Conservation (phyloP, 2,888 invertebrate genomes). For the Hetaerina titia region DNA sequence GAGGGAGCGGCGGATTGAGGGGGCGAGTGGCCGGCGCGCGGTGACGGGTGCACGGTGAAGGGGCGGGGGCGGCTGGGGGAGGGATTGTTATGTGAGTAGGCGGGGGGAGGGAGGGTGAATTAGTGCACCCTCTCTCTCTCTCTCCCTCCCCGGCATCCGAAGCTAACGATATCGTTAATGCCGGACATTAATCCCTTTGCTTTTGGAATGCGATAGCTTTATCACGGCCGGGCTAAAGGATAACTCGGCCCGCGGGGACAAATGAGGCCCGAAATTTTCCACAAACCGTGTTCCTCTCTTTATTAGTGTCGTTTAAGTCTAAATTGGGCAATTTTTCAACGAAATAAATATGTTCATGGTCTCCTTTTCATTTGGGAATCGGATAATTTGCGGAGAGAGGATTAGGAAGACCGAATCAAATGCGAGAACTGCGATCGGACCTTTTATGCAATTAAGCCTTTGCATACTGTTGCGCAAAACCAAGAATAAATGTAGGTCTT, state of each 20-base stretch:
- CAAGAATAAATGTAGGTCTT: neutral
- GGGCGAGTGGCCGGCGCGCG: neutral
- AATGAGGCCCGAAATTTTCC: conserved; percentile 33
- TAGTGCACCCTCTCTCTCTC: conserved; percentile 15
- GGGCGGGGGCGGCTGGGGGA: neutral
- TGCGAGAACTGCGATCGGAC: neutral
- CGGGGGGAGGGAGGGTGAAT: conserved; percentile 25
- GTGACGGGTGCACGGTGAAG: neutral
- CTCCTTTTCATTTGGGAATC: conserved; percentile 37
- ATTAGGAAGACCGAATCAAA: neutral
- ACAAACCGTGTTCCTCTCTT: conserved; percentile 47
- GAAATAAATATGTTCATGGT: conserved; percentile 27
- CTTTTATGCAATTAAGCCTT: conserved; percentile 48
- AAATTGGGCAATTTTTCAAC: conserved; percentile 44
- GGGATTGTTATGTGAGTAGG: neutral
- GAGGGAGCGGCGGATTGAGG: neutral
- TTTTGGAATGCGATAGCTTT: conserved; percentile 65
- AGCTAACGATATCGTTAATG: conserved; percentile 66
- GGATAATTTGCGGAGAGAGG: conserved; percentile 25
- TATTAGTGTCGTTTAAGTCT: conserved; percentile 51
- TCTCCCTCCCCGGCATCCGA: conserved; percentile 33
- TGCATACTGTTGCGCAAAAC: neutral
- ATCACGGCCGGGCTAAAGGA: conserved; percentile 30
- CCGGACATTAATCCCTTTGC: conserved; percentile 64
- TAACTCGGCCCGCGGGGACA: conserved; percentile 10